Conservation (phyloP, 2,888 invertebrate genomes). For the Tenodera sinensis region DNA sequence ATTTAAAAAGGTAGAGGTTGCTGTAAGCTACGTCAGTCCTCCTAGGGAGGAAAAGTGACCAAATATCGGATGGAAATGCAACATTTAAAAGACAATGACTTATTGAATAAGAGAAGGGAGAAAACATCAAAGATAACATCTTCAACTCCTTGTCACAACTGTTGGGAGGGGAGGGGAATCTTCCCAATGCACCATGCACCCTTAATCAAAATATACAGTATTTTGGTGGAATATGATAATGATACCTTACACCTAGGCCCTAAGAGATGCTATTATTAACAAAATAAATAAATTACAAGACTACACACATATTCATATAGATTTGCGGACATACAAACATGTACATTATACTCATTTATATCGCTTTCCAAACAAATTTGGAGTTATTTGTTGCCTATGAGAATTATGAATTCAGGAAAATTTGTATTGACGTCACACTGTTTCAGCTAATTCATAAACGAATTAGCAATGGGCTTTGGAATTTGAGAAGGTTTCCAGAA, state of each 20-base stretch:
- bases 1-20: neutral
- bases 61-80: neutral
- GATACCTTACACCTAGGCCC: conserved; percentile 31
- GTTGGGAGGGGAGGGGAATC: neutral
- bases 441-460: neutral
- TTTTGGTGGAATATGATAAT: conserved; percentile 30
- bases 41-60: neutral
- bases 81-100: conserved; percentile 15
- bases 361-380: conserved; percentile 8
- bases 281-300: conserved; percentile 32
- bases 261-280: conserved; percentile 28
- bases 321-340: conserved; percentile 13
- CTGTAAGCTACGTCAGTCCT: neutral
- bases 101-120: neutral
- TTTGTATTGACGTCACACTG: neutral
- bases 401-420: neutral
- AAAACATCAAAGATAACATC: neutral
- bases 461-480: neutral
- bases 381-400: neutral
- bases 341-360: conserved; percentile 1
- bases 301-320: conserved; percentile 19
- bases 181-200: conserved; percentile 24
- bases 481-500: neutral
- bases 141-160: neutral
- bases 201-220: conserved; percentile 28